Evolutionary conservation across 2,888 invertebrate genomes (phyloP).

Genomic region (Selenia dentaria): DNA sequence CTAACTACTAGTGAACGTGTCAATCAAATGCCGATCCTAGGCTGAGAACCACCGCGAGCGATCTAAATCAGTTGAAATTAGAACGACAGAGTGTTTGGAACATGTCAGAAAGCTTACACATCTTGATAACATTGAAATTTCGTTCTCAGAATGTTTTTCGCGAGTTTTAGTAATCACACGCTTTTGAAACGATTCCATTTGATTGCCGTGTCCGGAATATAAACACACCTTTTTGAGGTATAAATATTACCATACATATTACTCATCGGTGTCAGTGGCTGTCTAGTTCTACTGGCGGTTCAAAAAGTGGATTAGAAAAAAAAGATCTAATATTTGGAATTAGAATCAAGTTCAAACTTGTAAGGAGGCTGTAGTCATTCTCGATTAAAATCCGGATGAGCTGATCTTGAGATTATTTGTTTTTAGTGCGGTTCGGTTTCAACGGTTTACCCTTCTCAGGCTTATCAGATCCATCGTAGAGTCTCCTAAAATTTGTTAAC

Average conservation of each 20-base stretch:
- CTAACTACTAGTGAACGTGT: conserved; percentile 69
- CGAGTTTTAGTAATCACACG: conserved; percentile 30
- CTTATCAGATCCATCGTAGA: conserved; percentile 73
- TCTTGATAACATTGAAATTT: conserved; percentile 14
- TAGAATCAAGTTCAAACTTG: conserved; percentile 75
- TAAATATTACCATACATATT: conserved; percentile 39
- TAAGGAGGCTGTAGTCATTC: conserved; percentile 49
- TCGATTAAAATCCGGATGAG: conserved; percentile 66
- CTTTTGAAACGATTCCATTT: conserved; percentile 45
- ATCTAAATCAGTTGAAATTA: conserved; percentile 43
- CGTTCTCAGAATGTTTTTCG: conserved; percentile 41
- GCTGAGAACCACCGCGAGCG: conserved; percentile 58
- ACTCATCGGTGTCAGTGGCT: conserved; percentile 56
- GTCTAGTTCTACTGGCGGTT: conserved; percentile 58
- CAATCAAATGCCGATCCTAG: conserved; percentile 70
- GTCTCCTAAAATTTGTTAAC: conserved; percentile 76
- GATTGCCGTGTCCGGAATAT: conserved; percentile 54
- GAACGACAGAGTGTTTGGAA: conserved; percentile 39
- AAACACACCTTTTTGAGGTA: conserved; percentile 53
- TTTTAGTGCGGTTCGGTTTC: conserved; percentile 75
- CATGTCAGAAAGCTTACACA: conserved; percentile 38
- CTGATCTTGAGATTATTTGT: conserved; percentile 68
- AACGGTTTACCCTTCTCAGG: conserved; percentile 72
- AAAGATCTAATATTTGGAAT: conserved; percentile 46
- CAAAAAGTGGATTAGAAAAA: conserved; percentile 63